These are phyloP conservation scores for Metellina segmentata DNA, from an alignment of 2,888 invertebrate species.

Conservation along the genomic window DNA sequence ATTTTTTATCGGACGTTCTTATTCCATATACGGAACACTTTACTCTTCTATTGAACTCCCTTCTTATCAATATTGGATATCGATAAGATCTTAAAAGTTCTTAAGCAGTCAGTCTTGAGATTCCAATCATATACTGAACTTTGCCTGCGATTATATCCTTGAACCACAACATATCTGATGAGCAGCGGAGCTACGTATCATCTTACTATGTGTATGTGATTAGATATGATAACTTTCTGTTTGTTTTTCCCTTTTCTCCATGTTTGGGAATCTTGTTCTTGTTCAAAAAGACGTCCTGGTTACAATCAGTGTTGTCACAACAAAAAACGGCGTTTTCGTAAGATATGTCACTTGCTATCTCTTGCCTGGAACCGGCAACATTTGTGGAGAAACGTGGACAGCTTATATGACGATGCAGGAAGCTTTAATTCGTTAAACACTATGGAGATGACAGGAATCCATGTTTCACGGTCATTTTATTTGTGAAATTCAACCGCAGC, in stretches of 20 bases:
- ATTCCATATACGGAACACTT: neutral
- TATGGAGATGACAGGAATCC: neutral
- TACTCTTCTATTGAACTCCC: neutral
- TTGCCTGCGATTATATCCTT: constrained; percentile 8
- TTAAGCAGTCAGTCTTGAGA: neutral
- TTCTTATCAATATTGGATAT: neutral
- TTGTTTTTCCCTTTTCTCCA: neutral
- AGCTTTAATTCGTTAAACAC: neutral
- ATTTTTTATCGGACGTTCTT: neutral
- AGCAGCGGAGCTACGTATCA: neutral
- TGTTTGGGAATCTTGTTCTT: neutral
- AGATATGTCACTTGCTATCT: neutral
- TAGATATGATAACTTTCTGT: constrained; percentile 1
- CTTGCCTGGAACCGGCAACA: neutral
- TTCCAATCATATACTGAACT: neutral
- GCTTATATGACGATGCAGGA: neutral
- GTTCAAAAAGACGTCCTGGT: neutral
- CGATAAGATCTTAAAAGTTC: neutral
- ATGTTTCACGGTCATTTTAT: neutral
- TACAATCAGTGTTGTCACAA: constrained; percentile 38
- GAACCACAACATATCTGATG: neutral
- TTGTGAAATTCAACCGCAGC: too few species aligned
- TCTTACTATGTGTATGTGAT: constrained; percentile 1
- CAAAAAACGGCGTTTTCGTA: neutral
- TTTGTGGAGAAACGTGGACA: neutral